Percentiles rank a stretch among this genome's conserved stretches.
These are phyloP conservation scores for Eulemur macaco DNA, from an alignment of 2,113 vertebrate genomes.

Conservation along the genomic window DNA sequence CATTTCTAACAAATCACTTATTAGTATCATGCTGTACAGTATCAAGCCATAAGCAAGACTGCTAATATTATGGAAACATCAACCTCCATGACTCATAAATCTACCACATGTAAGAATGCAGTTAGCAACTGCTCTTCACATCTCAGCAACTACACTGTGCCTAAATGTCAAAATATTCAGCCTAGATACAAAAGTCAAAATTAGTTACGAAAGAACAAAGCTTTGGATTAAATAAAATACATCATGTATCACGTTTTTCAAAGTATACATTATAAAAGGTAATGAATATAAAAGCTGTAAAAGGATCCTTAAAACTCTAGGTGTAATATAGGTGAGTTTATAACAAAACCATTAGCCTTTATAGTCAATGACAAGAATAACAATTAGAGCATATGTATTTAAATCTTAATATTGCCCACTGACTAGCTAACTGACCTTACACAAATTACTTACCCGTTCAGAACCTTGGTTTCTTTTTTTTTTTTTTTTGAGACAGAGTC, in stretches of 20 bases:
- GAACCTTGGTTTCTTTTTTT: background rate
- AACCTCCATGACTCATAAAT: background rate
- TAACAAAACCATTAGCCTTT: constrained; percentile 13
- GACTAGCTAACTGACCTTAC: background rate
- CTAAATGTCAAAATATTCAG: background rate
- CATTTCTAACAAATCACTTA: background rate
- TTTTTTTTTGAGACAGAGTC: too few species aligned
- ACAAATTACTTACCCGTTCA: background rate
- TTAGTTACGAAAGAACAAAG: background rate
- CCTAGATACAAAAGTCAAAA: background rate
- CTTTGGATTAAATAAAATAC: constrained; percentile 15
- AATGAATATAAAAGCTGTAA: constrained; percentile 20
- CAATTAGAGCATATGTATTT: background rate
- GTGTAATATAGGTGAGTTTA: background rate
- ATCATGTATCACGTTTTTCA: background rate
- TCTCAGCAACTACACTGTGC: background rate
- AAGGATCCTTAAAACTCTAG: background rate
- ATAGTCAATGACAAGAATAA: background rate
- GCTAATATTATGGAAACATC: constrained; percentile 12
- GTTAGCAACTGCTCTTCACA: background rate
- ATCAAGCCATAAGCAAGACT: constrained; percentile 18
- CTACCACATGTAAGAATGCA: background rate
- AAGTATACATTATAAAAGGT: background rate
- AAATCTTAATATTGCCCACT: background rate
- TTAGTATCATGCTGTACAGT: background rate